Evolutionary conservation across 1,140 invertebrate genomes (phyloP).

Genomic region (Aphelinus atriplicis): DNA sequence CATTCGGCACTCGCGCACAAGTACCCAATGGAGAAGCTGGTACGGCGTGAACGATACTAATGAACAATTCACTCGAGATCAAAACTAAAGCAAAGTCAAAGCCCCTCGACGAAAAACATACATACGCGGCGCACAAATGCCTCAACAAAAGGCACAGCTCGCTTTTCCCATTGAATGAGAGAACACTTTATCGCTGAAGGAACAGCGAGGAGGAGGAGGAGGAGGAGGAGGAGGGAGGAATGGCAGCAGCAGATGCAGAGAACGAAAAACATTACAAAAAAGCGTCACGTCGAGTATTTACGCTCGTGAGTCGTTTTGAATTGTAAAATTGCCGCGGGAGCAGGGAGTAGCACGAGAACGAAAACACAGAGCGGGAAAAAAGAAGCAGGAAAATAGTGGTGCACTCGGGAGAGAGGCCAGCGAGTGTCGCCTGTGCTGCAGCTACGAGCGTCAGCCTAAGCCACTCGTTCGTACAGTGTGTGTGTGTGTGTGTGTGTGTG

Average conservation of each 20-base stretch:
- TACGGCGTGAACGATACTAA: too few species aligned
- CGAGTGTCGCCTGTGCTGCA: too few species aligned
- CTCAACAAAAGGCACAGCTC: conserved; percentile 4
- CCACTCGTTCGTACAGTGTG: too few species aligned
- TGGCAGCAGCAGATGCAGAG: neutral
- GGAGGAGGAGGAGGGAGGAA: too few species aligned
- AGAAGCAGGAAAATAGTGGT: neutral
- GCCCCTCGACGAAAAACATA: neutral
- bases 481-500: too few species aligned
- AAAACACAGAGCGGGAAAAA: conserved; percentile 9
- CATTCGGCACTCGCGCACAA: too few species aligned
- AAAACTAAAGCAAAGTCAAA: too few species aligned
- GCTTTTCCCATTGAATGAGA: conserved; percentile 1
- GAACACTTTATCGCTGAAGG: conserved; percentile 4
- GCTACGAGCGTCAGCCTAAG: too few species aligned
- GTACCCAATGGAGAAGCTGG: too few species aligned
- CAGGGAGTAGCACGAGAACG: neutral
- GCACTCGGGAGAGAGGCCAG: neutral
- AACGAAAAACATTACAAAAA: neutral
- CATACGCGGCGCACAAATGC: neutral
- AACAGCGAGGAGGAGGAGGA: neutral
- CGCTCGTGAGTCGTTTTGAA: conserved; percentile 23
- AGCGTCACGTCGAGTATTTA: conserved; percentile 24
- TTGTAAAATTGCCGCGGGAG: conserved; percentile 8
- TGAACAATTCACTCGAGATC: too few species aligned